Conservation (phyloP, 35 echinoderm and acorn worm species). For the Amphiura filiformis region DNA sequence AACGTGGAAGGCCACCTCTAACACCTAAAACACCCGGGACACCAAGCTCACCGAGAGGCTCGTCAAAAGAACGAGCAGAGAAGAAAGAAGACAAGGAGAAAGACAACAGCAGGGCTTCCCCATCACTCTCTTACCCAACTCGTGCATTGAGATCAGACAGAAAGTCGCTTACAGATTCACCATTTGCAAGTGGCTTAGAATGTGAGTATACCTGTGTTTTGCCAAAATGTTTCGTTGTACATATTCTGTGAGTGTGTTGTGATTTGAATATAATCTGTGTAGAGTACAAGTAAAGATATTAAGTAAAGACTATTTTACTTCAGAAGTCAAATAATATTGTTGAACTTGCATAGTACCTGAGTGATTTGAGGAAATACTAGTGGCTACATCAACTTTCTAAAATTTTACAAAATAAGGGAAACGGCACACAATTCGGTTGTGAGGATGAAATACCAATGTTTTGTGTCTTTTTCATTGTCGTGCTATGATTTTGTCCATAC, state of each 20-base stretch:
- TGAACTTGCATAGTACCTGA: background rate
- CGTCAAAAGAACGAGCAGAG: conserved; percentile 22
- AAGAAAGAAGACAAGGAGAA: conserved; percentile 55
- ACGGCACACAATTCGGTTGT: too few relatives aligned
- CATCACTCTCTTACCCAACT: conserved; percentile 39
- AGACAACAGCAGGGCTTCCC: conserved; percentile 32
- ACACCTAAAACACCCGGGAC: background rate
- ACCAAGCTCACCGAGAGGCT: background rate
- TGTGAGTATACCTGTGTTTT: conserved; percentile 32
- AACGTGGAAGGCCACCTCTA: background rate
- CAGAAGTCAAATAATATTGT: background rate
- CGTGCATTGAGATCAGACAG: conserved; percentile 83
- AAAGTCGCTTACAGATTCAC: conserved; percentile 86
- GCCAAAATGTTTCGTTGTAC: background rate
- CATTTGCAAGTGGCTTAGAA: conserved; percentile 85
- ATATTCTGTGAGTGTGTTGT: background rate
- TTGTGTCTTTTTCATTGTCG: too few relatives aligned
- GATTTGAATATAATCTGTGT: background rate
- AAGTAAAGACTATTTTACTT: background rate
- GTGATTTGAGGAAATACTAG: background rate
- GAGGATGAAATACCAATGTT: too few relatives aligned
- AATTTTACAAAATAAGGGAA: too few relatives aligned
- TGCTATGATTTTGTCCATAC: too few relatives aligned
- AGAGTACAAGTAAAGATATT: background rate
- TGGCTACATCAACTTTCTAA: too few relatives aligned